A percentile compares a stretch with the other conserved stretches of the same genome.
Evolutionary conservation across 2,888 invertebrate species (phyloP).

Genomic region (Drosophila dives): DNA sequence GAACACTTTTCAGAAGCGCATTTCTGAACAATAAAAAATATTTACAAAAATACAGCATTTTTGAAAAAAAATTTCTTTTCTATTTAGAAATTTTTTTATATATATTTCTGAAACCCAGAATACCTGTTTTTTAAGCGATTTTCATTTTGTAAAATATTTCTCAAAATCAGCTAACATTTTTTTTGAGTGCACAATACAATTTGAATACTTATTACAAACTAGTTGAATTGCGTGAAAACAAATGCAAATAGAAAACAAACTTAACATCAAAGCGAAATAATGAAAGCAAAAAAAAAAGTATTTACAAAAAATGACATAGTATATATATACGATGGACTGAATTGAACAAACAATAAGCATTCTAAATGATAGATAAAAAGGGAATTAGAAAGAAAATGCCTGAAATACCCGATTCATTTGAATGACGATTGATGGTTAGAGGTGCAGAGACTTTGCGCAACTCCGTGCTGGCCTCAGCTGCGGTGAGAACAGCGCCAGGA

Average conservation of each 20-base stretch:
- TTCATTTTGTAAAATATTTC: not conserved
- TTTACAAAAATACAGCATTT: not conserved
- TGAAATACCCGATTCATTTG: conserved; percentile 84
- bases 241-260: conserved; percentile 4
- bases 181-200: not conserved
- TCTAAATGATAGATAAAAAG: conserved; percentile 10
- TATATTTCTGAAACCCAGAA: not conserved
- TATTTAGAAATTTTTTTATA: not conserved
- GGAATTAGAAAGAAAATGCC: conserved; percentile 15
- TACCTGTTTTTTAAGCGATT: not conserved
- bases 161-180: not conserved
- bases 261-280: conserved; percentile 1
- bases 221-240: not conserved
- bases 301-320: not conserved
- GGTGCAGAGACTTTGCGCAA: conserved; percentile 77
- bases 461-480: conserved; percentile 75
- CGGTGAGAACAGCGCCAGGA: conserved; percentile 6
- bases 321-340: not conserved
- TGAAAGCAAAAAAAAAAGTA: not conserved
- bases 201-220: not conserved
- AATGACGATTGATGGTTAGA: conserved; percentile 83
- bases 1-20: not conserved
- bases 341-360: not conserved
- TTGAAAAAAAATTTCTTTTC: not conserved
- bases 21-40: not conserved